A percentile compares a stretch with the other conserved stretches of the same genome.
These are phyloP conservation scores for Labeo catla DNA, from an alignment of 2,113 vertebrate species.

Conservation along the genomic window DNA sequence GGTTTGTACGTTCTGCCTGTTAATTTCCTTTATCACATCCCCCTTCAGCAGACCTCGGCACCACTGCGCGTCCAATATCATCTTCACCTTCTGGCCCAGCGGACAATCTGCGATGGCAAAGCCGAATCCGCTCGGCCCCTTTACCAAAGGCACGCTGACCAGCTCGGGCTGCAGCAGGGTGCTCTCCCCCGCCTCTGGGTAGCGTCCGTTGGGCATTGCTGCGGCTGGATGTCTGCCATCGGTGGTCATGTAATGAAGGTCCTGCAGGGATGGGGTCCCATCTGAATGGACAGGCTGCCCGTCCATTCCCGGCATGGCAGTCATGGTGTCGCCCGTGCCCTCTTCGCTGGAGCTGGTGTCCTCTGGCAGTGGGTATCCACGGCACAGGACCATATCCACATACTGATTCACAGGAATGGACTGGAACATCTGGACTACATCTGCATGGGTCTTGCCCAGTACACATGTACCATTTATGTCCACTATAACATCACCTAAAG, in stretches of 20 bases:
- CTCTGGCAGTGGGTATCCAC: constrained; percentile 94
- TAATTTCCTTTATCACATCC: constrained; percentile 96
- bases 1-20: constrained; percentile 92
- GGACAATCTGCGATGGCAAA: constrained; percentile 97
- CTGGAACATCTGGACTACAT: constrained; percentile 99
- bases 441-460: constrained; percentile 95
- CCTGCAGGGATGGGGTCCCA: constrained; percentile 73
- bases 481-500: constrained; percentile 93
- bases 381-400: constrained; percentile 93
- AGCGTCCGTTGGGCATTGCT: constrained; percentile 66
- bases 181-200: constrained; percentile 73
- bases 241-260: constrained; percentile 72
- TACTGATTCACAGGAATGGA: constrained; percentile 92
- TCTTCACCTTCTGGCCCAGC: constrained; percentile 96
- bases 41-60: constrained; percentile 95
- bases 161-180: constrained; percentile 90
- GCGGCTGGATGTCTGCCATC: constrained; percentile 71
- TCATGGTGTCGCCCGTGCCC: constrained; percentile 71
- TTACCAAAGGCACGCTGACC: constrained; percentile 89
- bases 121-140: constrained; percentile 94
- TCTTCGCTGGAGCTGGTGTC: constrained; percentile 80
- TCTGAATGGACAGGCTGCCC: constrained; percentile 74
- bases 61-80: constrained; percentile 98
- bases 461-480: constrained; percentile 93
- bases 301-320: constrained; percentile 77